Conservation (phyloP, 2,113 vertebrate genomes). For the Podarcis cretensis region DNA sequence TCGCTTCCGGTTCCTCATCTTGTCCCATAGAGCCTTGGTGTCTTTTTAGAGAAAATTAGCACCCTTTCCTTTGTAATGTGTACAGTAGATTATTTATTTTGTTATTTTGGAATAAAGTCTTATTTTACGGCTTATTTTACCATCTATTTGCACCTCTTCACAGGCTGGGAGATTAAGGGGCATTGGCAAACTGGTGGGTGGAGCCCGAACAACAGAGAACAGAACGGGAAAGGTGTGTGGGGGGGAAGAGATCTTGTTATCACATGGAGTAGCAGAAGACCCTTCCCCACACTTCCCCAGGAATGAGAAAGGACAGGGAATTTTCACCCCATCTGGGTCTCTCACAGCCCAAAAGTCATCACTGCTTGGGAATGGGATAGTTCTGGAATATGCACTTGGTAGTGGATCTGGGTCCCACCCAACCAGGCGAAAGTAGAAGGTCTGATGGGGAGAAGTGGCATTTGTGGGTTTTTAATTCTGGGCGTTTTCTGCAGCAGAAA, state of each 20-base stretch:
- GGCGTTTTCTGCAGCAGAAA: not conserved
- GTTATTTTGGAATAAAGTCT: constrained; percentile 94
- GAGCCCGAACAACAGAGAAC: not conserved
- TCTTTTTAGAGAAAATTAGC: constrained; percentile 59
- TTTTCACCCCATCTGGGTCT: not conserved
- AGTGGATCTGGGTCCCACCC: not conserved
- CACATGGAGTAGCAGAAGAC: not conserved
- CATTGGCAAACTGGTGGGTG: not conserved
- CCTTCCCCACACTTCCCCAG: not conserved
- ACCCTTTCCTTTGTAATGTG: constrained; percentile 82
- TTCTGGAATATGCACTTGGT: not conserved
- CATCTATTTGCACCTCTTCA: not conserved
- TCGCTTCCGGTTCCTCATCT: not conserved
- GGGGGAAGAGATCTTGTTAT: not conserved
- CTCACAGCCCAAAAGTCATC: not conserved
- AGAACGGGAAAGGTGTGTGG: not conserved
- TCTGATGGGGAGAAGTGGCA: not conserved
- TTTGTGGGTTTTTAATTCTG: not conserved
- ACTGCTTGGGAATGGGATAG: not conserved
- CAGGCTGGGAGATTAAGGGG: not conserved
- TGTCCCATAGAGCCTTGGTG: not conserved
- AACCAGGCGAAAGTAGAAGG: not conserved
- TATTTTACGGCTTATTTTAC: constrained; percentile 88
- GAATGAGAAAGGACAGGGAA: not conserved
- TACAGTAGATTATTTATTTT: constrained; percentile 97